Evolutionary conservation across 2,113 vertebrate genomes (phyloP), one percentile per base, ranked within the genome.

Genomic region (Odocoileus virginianus): DNA sequence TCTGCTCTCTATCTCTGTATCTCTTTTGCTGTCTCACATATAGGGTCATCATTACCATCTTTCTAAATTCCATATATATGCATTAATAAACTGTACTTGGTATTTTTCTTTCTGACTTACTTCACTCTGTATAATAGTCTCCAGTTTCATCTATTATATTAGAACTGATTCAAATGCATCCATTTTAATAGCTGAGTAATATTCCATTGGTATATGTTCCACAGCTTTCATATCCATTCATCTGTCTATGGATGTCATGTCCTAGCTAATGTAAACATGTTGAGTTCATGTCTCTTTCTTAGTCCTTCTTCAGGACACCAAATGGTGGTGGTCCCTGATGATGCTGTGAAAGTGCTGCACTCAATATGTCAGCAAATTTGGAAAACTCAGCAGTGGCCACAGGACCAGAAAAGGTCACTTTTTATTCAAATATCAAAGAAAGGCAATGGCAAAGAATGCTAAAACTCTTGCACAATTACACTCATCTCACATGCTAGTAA

Each of bases 391-490:
- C 64, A 71, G 64, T 67, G 33, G 17, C n/a, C n/a, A 36, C 64
- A 36, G 2, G 17, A 71, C 9, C 0, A 0, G n/a, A 71, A 36
- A 71, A 71, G 33, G 64, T 36, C 64, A 71, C 8, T 71, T 21
- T 71, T 71, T n/a, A 71, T 71, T 71, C 0, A 0, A 36, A 71
- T 71, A 4, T 9, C 64, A 71, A 36, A 36, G n/a, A 71, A 71
- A 36, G 9, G n/a, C 17, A 36, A 71, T 71, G 9, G 1, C 64
- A 71, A 36, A 71, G 64, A 36, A 71, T 36, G 64, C n/a, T 21
- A 0, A 71, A 36, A 71, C 9, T 36, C 36, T 4, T 2, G 0
- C n/a, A 71, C 5, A 71, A 10, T 21, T 21, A 4, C n/a, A 36
- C 9, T 71, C 64, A 71, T 71, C 17, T 71, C n/a, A 21, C 64